Percentiles rank a stretch among this genome's conserved stretches.
These are phyloP conservation scores for Pipra filicauda DNA, from an alignment of 2,113 vertebrate genomes.

Conservation along the genomic window DNA sequence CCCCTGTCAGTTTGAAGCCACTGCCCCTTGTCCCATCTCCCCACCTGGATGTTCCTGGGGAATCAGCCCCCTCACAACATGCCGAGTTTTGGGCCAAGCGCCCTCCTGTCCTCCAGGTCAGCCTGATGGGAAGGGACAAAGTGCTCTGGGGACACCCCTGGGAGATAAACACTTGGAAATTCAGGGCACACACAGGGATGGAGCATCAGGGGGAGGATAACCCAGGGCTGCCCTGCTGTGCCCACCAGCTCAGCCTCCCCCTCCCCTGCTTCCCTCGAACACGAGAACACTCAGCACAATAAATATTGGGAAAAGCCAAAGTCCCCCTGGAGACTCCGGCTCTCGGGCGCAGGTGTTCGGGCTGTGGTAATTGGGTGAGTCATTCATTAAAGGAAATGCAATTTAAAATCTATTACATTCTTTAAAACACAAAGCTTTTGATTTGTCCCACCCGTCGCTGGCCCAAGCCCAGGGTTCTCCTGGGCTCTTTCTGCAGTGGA, in stretches of 20 bases:
- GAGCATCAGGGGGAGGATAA: not conserved
- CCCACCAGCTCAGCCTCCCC: not conserved
- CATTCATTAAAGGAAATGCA: conserved; percentile 70
- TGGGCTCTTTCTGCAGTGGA: not conserved
- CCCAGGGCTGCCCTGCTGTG: not conserved
- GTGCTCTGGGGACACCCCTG: not conserved
- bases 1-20: not conserved
- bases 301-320: conserved; percentile 68
- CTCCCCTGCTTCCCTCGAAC: conserved; percentile 12
- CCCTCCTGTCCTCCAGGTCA: not conserved
- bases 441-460: not conserved
- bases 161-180: not conserved
- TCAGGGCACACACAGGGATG: fast-evolving
- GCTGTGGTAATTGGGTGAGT: conserved; percentile 64
- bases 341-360: conserved; percentile 64
- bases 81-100: not conserved
- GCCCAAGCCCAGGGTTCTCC: conserved; percentile 24
- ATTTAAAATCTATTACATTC: conserved; percentile 66
- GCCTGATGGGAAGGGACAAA: not conserved
- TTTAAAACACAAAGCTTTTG: conserved; percentile 60
- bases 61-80: not conserved
- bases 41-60: not conserved
- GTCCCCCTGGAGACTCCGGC: conserved; percentile 44
- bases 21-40: not conserved
- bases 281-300: conserved; percentile 45